These are phyloP conservation scores for Cephus pygmeus DNA, from an alignment of 2,888 invertebrate genomes.

Conservation along the genomic window DNA sequence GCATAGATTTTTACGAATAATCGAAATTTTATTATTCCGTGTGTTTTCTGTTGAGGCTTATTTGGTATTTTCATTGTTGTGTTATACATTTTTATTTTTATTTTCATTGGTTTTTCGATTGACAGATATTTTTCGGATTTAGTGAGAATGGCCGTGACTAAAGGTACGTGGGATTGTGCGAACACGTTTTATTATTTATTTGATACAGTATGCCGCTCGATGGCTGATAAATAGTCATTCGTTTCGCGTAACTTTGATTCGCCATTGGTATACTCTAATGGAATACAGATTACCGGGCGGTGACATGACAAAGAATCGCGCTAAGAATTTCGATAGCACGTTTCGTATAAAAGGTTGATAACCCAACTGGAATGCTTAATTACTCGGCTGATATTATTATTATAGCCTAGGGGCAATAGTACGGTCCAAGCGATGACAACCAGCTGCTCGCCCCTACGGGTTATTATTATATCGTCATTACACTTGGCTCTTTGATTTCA, in stretches of 20 bases:
- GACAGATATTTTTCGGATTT: not conserved
- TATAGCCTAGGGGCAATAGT: not conserved
- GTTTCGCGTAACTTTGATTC: not conserved
- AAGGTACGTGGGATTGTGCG: not conserved
- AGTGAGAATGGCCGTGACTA: not conserved
- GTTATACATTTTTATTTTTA: too few relatives aligned
- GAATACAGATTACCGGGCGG: not conserved
- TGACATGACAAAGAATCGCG: not conserved
- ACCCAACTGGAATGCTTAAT: slow-evolving; percentile 3
- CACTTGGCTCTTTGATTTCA: not conserved
- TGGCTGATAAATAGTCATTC: not conserved
- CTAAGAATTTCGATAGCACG: not conserved
- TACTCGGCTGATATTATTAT: not conserved
- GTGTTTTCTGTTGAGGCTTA: not conserved
- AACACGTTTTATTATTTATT: not conserved
- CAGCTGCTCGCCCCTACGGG: not conserved
- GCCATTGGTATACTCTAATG: not conserved
- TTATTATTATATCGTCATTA: not conserved
- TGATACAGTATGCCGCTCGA: not conserved
- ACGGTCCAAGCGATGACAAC: not conserved
- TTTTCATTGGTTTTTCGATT: not conserved
- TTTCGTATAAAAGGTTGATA: not conserved
- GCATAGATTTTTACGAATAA: not conserved
- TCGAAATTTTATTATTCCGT: not conserved
- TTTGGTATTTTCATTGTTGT: not conserved